Evolutionary conservation across 2,113 vertebrate species (phyloP).

Genomic region (Grammomys dolichurus): DNA sequence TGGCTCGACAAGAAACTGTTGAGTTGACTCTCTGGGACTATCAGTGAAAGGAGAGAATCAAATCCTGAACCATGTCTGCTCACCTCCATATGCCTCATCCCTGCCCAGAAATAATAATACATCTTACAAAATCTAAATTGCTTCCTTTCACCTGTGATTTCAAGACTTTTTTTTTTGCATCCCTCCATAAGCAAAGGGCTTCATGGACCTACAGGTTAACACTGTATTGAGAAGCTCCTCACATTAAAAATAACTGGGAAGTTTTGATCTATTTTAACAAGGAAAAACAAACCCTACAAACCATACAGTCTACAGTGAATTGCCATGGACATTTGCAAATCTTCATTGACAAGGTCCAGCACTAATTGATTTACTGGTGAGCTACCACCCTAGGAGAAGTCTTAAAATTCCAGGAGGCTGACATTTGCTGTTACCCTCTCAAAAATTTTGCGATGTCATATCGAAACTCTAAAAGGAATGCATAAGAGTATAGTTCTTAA

Average conservation of each 20-base stretch:
- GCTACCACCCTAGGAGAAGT: slow-evolving; percentile 75
- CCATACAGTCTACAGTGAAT: slow-evolving; percentile 21
- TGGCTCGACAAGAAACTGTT: too few relatives aligned
- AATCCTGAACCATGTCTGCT: background rate
- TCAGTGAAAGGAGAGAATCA: background rate
- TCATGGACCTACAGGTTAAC: slow-evolving; percentile 8
- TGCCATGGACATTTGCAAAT: slow-evolving; percentile 55
- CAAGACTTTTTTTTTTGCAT: background rate
- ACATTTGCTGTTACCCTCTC: slow-evolving; percentile 75
- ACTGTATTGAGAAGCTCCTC: slow-evolving; percentile 3
- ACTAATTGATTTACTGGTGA: slow-evolving; percentile 75
- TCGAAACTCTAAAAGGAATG: slow-evolving; percentile 81
- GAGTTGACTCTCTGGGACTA: background rate
- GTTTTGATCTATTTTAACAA: background rate
- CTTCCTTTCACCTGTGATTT: slow-evolving; percentile 50
- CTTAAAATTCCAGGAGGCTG: slow-evolving; percentile 73
- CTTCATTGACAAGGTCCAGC: slow-evolving; percentile 58
- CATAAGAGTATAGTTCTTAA: slow-evolving; percentile 77
- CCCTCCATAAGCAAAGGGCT: background rate
- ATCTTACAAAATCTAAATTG: background rate
- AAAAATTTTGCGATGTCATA: slow-evolving; percentile 76
- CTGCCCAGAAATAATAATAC: background rate
- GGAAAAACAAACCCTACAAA: background rate
- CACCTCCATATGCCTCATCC: background rate
- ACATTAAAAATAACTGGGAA: slow-evolving; percentile 23